phyloP scores from a whole-genome alignment of 1,140 invertebrate genomes.

The Drosophila setifemur region DNA sequence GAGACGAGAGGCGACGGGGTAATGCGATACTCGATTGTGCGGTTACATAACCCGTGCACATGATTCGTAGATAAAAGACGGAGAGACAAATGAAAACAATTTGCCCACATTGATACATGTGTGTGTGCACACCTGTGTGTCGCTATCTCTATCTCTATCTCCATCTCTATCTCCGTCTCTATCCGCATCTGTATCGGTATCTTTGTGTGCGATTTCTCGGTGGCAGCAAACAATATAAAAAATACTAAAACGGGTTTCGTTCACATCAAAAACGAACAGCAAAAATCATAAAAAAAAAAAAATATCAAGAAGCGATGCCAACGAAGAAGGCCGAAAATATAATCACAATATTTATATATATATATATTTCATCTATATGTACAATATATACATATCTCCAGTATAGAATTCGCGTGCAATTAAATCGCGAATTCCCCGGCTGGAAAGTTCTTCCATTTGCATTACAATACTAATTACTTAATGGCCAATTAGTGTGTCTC shows the following conservation, averaged over 20 bases:
- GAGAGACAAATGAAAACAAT: conserved; percentile 18
- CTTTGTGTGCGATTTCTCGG: not conserved
- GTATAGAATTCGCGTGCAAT: not conserved
- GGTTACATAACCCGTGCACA: conserved; percentile 70
- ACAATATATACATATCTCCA: not conserved
- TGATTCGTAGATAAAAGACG: conserved; percentile 61
- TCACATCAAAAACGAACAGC: conserved; percentile 2
- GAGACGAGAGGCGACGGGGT: conserved; percentile 27
- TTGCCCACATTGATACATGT: conserved; percentile 7
- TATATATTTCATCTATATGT: not conserved
- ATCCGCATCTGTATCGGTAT: not conserved
- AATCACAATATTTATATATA: conserved; percentile 26
- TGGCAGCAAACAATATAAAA: conserved; percentile 50
- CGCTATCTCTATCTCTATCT: not conserved
- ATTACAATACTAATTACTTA: conserved; percentile 58
- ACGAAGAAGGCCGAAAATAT: conserved; percentile 28
- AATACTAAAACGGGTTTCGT: conserved; percentile 53
- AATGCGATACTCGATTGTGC: conserved; percentile 67
- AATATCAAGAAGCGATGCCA: conserved; percentile 7
- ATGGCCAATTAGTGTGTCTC: conserved; percentile 56
- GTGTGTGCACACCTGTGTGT: not conserved
- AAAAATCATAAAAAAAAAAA: not conserved
- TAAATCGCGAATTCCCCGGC: not conserved
- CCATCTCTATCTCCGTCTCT: too few relatives aligned
- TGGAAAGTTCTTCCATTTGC: conserved; percentile 19